Evolutionary conservation across 2,888 invertebrate species (phyloP), one percentile per base, ranked within the genome.

Genomic region (Limenitis arthemis): DNA sequence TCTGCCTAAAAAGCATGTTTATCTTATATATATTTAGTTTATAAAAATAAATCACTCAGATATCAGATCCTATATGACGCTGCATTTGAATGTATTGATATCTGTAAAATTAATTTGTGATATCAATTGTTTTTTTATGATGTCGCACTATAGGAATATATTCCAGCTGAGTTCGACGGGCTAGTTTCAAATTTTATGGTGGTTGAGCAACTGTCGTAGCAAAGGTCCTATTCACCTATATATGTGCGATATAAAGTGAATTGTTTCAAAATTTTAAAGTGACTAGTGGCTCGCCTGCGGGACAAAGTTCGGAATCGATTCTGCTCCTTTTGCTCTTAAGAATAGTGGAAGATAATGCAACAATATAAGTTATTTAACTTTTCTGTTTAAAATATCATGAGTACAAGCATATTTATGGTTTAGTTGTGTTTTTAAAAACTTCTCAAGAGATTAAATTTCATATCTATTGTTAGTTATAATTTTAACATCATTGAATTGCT

Each of bases 101-200:
- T 51, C 48, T 54, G 47, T 34, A 34, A 44, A 57, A 57, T 59
- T 49, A 55, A 54, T 56, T 51, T 55, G 54, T 53, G 38, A 47
- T 60, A 48, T 49, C 47, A 54, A 61, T 66, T 69, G 67, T 71
- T 69, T 71, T 71, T 67, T 65, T 69, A 68, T 65, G 67, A 72
- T 67, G 64, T 57, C 59, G 60, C 56, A 70, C 71, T 74, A 76
- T 70, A 73, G 60, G 56, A 70, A 70, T 74, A 76, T 70, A 73
- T 77, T 78, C 74, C 67, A 70, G 67, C 57, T 68, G 69, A 63
- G 63, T 64, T 62, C 67, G 62, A 63, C 69, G 68, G 67, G 68
- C 74, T 77, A 75, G 81, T 77, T 73, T 81, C 79, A 82, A 83
- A 85, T 84, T 85, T 83, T 77, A 84, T 83, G 79, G 82, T 83